Base-by-base conservation (phyloP, 1,140 invertebrate species). In the Drosophila pandora region DNA sequence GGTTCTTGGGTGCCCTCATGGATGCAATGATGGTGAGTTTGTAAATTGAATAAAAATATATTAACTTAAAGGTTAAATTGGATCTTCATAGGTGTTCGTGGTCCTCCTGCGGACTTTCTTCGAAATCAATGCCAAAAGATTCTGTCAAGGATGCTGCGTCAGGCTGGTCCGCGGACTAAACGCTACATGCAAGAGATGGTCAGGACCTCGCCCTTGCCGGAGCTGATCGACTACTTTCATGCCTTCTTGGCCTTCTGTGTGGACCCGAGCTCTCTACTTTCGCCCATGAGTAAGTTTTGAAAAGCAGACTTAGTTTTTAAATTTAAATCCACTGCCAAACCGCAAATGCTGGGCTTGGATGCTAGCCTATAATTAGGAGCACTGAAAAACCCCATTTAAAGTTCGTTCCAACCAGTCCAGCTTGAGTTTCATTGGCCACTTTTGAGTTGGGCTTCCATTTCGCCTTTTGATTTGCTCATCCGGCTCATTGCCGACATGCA, bases 171-270 rank as follows among this genome's bases (percentile, higher is more conserved):
- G 52, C 94, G 95, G 60, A 96, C 97, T 79, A 97, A 97, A 32
- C 93, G 94, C 41, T 98, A 96, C 70, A 92, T 99, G 12, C 94
- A 95, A 62, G 94, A 95, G 45, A 95, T 97, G 92, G 95, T 99
- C 0, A 94, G 94, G 49, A 94, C 94, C 3, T 95, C 96, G 30
- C 94, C 96, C 0, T 92, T 99, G 21, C 92, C 95, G 2, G 97
- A 98, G 54, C 94, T 99, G 9, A 91, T 99, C 2, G 98, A 99
- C 82, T 97, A 99, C 85, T 96, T 99, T 47, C 99, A 99, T 92
- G 95, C 98, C 4, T 98, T 99, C 81, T 94, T 99, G 39, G 97
- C 97, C 13, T 99, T 98, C 91, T 99, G 99, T 92, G 94, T 97
- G 49, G 98, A 99, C 92, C 96, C 97, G 25, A 95, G 95, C 67